Conservation (phyloP, 2,113 vertebrate genomes). For the Heptranchias perlo region DNA sequence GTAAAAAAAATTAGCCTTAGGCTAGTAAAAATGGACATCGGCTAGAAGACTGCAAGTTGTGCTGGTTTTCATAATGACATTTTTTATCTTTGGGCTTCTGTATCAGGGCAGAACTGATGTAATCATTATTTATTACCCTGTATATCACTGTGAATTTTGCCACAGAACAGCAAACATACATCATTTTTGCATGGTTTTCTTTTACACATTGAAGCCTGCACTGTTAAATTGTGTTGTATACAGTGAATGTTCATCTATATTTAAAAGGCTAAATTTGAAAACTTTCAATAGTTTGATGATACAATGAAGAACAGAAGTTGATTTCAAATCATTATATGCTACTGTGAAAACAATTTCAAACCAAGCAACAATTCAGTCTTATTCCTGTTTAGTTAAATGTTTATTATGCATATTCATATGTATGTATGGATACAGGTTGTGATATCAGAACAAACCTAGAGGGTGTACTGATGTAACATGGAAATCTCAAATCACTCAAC, state of each 20-base stretch:
- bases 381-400: not conserved
- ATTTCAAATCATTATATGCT: not conserved
- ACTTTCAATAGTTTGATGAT: not conserved
- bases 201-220: constrained; percentile 6
- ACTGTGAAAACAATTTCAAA: not conserved
- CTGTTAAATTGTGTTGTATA: not conserved
- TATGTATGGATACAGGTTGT: not conserved
- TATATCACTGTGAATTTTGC: constrained; percentile 11
- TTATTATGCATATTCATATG: not conserved
- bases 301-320: not conserved
- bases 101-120: not conserved
- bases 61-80: not conserved
- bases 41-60: not conserved
- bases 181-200: constrained; percentile 23
- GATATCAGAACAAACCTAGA: not conserved
- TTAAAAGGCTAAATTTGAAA: not conserved
- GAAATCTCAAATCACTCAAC: not conserved
- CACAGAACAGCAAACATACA: not conserved
- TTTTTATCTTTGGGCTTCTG: constrained; percentile 12
- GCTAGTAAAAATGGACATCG: constrained; percentile 17
- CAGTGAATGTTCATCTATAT: not conserved
- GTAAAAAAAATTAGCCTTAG: constrained; percentile 11
- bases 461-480: not conserved
- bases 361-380: not conserved
- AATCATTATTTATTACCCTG: constrained; percentile 15